phyloP scores from a whole-genome alignment of 1,140 invertebrate genomes.

The Euschistus heros region DNA sequence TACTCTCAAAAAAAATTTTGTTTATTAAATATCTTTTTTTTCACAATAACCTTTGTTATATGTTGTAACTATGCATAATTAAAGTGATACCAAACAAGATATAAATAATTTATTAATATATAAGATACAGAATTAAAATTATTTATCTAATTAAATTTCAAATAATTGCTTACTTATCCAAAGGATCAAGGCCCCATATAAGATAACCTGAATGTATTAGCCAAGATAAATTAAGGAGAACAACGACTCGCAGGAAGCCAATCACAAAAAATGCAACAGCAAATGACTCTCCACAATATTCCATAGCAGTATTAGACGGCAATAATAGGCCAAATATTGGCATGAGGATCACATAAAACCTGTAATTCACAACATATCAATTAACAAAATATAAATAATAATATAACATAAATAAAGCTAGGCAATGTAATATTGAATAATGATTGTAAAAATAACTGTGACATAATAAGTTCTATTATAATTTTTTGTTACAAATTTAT shows the following conservation, averaged over 20 bases:
- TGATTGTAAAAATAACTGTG: too few relatives aligned
- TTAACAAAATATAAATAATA: too few relatives aligned
- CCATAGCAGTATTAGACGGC: conserved; percentile 59
- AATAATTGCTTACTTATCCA: conserved; percentile 50
- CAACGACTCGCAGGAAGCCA: conserved; percentile 51
- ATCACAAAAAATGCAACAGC: conserved; percentile 47
- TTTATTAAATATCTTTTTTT: too few relatives aligned
- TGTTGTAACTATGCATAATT: too few relatives aligned
- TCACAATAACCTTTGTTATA: too few relatives aligned
- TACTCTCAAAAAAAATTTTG: too few relatives aligned
- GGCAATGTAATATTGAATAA: too few relatives aligned
- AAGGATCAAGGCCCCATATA: conserved; percentile 57
- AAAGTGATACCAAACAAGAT: not conserved
- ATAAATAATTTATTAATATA: not conserved
- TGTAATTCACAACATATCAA: conserved; percentile 34
- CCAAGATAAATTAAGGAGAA: conserved; percentile 38
- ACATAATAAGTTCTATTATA: too few relatives aligned
- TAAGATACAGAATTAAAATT: not conserved
- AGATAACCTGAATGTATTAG: conserved; percentile 56
- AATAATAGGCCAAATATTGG: conserved; percentile 50
- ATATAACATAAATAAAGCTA: too few relatives aligned
- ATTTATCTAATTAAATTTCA: not conserved
- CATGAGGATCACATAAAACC: conserved; percentile 60
- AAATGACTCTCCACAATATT: conserved; percentile 60
- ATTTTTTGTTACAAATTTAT: too few relatives aligned